These are phyloP conservation scores for Danionella cerebrum DNA, from an alignment of 2,113 vertebrate species.

Conservation along the genomic window DNA sequence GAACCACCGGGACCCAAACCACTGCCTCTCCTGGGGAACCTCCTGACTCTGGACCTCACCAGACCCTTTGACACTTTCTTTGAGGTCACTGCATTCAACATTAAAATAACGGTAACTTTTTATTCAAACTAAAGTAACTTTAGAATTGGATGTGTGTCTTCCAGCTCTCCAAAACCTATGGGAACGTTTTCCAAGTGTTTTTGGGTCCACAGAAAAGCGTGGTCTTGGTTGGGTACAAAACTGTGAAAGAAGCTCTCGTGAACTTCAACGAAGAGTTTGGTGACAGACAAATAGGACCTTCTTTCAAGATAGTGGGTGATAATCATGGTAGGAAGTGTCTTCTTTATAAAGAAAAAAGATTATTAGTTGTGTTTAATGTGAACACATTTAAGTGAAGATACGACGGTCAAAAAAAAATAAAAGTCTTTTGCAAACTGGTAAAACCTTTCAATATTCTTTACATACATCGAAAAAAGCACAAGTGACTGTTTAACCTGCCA, in stretches of 20 bases:
- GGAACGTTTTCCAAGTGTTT: conserved; percentile 1
- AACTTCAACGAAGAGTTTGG: conserved; percentile 11
- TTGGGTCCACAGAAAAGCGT: background rate
- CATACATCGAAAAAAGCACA: no score
- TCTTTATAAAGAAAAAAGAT: background rate
- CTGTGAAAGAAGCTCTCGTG: conserved; percentile 9
- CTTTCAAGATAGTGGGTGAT: background rate
- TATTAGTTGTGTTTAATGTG: no score
- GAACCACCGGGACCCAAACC: conserved; percentile 57
- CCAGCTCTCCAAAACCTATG: background rate
- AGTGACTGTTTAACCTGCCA: no score
- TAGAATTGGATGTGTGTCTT: no score
- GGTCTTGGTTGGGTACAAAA: conserved; percentile 6
- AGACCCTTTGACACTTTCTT: conserved; percentile 42
- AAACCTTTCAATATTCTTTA: no score
- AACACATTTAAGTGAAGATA: no score
- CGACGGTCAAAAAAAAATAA: no score
- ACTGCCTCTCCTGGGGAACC: conserved; percentile 56
- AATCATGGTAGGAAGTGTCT: background rate
- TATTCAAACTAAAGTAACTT: no score
- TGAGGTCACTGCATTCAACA: no score
- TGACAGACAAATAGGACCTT: background rate
- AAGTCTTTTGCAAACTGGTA: no score
- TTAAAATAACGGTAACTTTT: no score
- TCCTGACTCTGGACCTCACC: conserved; percentile 55